Conservation (phyloP, 2,888 invertebrate species). For the Brenthis ino region DNA sequence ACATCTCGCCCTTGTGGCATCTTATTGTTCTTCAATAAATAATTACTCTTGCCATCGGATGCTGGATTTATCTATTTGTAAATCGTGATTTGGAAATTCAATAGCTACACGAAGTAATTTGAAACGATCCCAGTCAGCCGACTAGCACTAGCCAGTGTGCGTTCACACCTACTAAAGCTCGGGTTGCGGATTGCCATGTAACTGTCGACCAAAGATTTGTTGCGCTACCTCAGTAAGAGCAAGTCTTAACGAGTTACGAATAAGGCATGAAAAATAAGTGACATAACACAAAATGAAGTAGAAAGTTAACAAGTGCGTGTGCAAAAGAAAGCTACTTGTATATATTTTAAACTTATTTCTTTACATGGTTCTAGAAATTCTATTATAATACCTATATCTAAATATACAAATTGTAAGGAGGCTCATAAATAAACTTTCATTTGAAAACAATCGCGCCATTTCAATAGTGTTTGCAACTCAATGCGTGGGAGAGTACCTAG, state of each 20-base stretch:
- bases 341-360: not conserved
- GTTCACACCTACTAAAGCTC: constrained; percentile 46
- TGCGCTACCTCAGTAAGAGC: constrained; percentile 46
- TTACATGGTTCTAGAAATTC: not conserved
- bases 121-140: constrained; percentile 25
- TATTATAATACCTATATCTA: constrained; percentile 9
- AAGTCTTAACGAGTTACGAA: constrained; percentile 53
- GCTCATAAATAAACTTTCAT: constrained; percentile 24
- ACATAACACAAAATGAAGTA: constrained; percentile 22
- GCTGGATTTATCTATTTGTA: constrained; percentile 31
- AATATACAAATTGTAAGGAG: constrained; percentile 8
- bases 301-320: constrained; percentile 6
- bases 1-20: not conserved
- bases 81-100: constrained; percentile 37
- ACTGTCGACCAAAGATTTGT: constrained; percentile 58
- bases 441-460: constrained; percentile 36
- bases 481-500: constrained; percentile 47
- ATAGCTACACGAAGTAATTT: constrained; percentile 34
- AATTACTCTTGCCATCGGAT: constrained; percentile 30
- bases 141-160: constrained; percentile 15
- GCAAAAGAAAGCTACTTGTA: not conserved
- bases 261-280: constrained; percentile 45
- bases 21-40: constrained; percentile 26
- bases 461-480: constrained; percentile 36
- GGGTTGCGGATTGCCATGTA: constrained; percentile 60